Conservation (phyloP, 2,113 vertebrate genomes). For the Cebidichthys violaceus region DNA sequence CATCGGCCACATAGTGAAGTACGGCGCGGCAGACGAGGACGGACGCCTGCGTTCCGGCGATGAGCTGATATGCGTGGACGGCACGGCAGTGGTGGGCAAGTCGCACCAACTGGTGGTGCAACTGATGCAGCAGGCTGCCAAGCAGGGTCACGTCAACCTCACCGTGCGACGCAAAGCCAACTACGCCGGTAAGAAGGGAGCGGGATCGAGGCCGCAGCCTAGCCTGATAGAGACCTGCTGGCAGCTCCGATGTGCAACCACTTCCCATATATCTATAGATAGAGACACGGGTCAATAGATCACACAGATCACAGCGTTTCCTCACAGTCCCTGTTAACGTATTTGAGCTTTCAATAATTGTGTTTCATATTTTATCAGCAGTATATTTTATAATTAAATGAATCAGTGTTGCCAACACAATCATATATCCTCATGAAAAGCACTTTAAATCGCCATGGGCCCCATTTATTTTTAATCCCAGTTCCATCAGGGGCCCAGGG, state of each 20-base stretch:
- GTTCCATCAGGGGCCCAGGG: constrained; percentile 2
- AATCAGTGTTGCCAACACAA: background rate
- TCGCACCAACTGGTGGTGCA: constrained; percentile 99
- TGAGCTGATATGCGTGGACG: constrained; percentile 96
- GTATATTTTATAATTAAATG: background rate
- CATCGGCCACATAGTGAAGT: constrained; percentile 98
- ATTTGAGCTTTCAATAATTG: background rate
- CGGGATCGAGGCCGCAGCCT: background rate
- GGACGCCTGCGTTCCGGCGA: constrained; percentile 96
- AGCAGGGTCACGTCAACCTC: constrained; percentile 98
- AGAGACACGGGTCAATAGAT: background rate
- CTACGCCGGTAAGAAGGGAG: constrained; percentile 88
- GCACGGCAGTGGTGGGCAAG: constrained; percentile 96
- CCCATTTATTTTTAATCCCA: constrained; percentile 35
- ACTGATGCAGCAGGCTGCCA: constrained; percentile 99
- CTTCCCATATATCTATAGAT: background rate
- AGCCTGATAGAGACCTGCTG: background rate
- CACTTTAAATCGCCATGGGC: background rate
- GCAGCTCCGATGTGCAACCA: background rate
- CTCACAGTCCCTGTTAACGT: background rate
- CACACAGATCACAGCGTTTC: background rate
- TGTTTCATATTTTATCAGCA: background rate
- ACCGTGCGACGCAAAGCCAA: constrained; percentile 95
- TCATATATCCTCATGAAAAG: constrained; percentile 3
- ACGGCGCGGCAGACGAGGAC: constrained; percentile 96